These are phyloP conservation scores for Auanema sp. DNA, from an alignment of 2,888 invertebrate species.

Conservation along the genomic window DNA sequence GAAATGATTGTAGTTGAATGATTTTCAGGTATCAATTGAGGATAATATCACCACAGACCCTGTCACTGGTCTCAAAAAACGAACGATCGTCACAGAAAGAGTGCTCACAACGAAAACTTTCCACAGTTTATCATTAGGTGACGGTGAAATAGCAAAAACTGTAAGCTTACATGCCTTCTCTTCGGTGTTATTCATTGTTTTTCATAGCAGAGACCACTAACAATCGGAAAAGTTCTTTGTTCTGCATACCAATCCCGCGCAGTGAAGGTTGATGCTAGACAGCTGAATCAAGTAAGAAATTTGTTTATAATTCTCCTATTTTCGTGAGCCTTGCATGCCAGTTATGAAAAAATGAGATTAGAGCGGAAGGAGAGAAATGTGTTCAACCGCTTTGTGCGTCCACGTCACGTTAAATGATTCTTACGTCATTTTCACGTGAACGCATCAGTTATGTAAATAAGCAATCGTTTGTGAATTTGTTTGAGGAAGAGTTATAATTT, in stretches of 20 bases:
- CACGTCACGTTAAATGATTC: too few species aligned
- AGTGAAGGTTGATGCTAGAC: constrained; percentile 42
- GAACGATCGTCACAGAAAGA: constrained; percentile 56
- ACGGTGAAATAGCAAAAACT: too few species aligned
- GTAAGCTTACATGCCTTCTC: neutral
- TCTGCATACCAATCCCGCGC: constrained; percentile 54
- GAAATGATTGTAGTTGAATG: neutral
- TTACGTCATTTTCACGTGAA: too few species aligned
- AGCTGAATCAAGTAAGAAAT: constrained; percentile 33
- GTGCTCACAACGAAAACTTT: constrained; percentile 53
- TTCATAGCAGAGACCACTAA: constrained; percentile 7
- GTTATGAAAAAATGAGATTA: too few species aligned
- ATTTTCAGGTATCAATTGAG: constrained; percentile 43
- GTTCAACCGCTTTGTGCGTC: too few species aligned
- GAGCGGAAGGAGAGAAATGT: too few species aligned
- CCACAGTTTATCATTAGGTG: constrained; percentile 33
- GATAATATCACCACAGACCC: constrained; percentile 53
- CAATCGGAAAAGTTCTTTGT: constrained; percentile 24
- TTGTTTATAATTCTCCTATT: too few species aligned
- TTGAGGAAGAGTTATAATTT: too few species aligned
- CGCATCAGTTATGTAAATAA: too few species aligned
- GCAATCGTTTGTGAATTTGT: too few species aligned
- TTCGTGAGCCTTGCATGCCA: too few species aligned
- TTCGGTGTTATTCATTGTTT: neutral
- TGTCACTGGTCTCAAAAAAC: constrained; percentile 50